These are phyloP conservation scores for Tridacna crocea DNA, from an alignment of 2,888 invertebrate genomes.

Conservation along the genomic window DNA sequence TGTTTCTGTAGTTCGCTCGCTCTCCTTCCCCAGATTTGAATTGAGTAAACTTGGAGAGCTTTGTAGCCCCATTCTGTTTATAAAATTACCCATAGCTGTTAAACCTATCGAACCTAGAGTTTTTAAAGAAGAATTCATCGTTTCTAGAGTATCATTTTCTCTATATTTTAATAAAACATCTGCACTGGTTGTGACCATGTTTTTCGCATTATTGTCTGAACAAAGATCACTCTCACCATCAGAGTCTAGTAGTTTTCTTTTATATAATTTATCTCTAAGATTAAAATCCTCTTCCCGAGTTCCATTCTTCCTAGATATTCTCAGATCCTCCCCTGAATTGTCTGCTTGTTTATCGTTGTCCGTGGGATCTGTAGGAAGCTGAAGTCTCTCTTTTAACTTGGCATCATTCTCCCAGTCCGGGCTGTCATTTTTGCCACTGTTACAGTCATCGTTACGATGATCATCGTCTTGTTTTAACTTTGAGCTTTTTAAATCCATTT, in stretches of 20 bases:
- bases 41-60: constrained; percentile 26
- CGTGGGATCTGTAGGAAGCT: neutral
- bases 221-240: neutral
- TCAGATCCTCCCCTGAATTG: neutral
- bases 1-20: neutral
- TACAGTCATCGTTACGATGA: neutral
- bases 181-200: neutral
- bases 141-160: constrained; percentile 47
- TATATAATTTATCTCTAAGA: constrained; percentile 2
- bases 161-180: constrained; percentile 16
- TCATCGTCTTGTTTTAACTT: neutral
- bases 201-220: constrained; percentile 1
- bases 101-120: constrained; percentile 33
- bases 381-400: neutral
- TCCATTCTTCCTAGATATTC: neutral
- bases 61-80: constrained; percentile 30
- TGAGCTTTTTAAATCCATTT: no score
- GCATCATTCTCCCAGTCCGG: neutral
- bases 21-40: neutral
- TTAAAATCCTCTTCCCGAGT: neutral
- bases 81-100: constrained; percentile 26
- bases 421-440: neutral
- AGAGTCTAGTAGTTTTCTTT: constrained; percentile 3
- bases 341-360: neutral
- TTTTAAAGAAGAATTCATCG: constrained; percentile 58